These are phyloP conservation scores for Sinocyclocheilus anshuiensis DNA, from an alignment of 2,113 vertebrate genomes.

Conservation along the genomic window DNA sequence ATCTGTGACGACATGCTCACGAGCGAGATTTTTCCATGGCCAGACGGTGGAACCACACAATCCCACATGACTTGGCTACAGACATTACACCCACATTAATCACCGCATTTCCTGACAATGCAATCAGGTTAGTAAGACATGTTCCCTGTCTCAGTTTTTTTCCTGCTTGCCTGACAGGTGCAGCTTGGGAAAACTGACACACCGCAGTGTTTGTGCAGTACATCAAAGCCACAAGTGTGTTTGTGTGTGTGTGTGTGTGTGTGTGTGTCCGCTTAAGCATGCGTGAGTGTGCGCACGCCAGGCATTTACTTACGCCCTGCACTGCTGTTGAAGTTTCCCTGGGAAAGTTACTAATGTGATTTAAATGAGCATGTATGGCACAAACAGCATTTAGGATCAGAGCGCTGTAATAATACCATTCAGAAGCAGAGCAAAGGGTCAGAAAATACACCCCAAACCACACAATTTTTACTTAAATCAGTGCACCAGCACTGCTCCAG, in stretches of 20 bases:
- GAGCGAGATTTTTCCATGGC: slow-evolving; percentile 10
- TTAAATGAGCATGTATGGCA: slow-evolving; percentile 62
- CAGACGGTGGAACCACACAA: slow-evolving; percentile 23
- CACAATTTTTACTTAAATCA: slow-evolving; percentile 43
- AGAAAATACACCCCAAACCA: slow-evolving; percentile 57
- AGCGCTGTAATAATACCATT: slow-evolving; percentile 34
- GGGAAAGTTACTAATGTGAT: slow-evolving; percentile 50
- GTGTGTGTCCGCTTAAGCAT: not conserved
- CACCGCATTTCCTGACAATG: slow-evolving; percentile 43
- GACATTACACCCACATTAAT: slow-evolving; percentile 33
- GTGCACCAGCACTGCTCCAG: not conserved
- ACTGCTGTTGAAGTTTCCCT: slow-evolving; percentile 12
- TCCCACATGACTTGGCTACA: slow-evolving; percentile 3
- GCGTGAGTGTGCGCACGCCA: slow-evolving; percentile 25
- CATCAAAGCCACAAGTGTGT: slow-evolving; percentile 28
- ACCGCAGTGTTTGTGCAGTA: slow-evolving; percentile 15
- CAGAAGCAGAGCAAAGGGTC: slow-evolving; percentile 48
- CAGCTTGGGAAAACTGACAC: slow-evolving; percentile 25
- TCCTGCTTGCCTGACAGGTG: slow-evolving; percentile 31
- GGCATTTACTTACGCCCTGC: slow-evolving; percentile 20
- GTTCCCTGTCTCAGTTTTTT: slow-evolving; percentile 18
- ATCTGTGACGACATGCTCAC: not conserved
- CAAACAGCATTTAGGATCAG: slow-evolving; percentile 47
- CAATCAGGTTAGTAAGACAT: slow-evolving; percentile 38
- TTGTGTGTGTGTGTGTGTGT: not conserved